A percentile compares a stretch with the other conserved stretches of the same genome.
Conservation (phyloP, 2,888 invertebrate genomes). For the Thecocarcelia acutangulata region DNA sequence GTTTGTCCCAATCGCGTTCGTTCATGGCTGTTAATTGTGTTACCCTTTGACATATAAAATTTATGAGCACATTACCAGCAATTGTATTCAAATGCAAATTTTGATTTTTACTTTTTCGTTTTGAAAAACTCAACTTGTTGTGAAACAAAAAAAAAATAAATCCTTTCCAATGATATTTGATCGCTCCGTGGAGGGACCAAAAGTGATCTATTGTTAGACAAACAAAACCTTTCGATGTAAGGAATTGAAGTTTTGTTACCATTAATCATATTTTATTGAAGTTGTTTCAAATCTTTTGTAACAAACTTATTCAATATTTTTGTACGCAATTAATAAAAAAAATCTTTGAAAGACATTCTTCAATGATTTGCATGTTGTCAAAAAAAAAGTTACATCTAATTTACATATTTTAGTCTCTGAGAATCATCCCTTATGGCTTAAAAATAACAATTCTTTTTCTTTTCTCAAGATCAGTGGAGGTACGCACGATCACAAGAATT, state of each 20-base stretch:
- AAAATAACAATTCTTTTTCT: not conserved
- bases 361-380: constrained; percentile 73
- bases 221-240: constrained; percentile 35
- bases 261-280: constrained; percentile 75
- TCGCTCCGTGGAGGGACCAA: constrained; percentile 71
- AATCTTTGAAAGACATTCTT: constrained; percentile 56
- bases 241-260: constrained; percentile 66
- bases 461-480: constrained; percentile 39
- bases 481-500: not conserved
- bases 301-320: constrained; percentile 19
- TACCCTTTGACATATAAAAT: constrained; percentile 65
- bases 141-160: not conserved
- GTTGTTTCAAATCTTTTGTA: constrained; percentile 72
- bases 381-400: constrained; percentile 63
- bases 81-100: constrained; percentile 76
- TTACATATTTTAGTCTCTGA: constrained; percentile 69
- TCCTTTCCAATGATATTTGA: constrained; percentile 73
- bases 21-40: constrained; percentile 55
- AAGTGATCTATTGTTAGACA: constrained; percentile 63
- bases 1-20: constrained; percentile 70
- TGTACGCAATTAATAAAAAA: constrained; percentile 31
- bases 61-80: constrained; percentile 54
- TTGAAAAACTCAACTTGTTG: not conserved
- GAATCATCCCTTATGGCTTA: constrained; percentile 56
- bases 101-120: constrained; percentile 41